phyloP scores from a whole-genome alignment of 2,888 invertebrate genomes.

The Arge pagana region DNA sequence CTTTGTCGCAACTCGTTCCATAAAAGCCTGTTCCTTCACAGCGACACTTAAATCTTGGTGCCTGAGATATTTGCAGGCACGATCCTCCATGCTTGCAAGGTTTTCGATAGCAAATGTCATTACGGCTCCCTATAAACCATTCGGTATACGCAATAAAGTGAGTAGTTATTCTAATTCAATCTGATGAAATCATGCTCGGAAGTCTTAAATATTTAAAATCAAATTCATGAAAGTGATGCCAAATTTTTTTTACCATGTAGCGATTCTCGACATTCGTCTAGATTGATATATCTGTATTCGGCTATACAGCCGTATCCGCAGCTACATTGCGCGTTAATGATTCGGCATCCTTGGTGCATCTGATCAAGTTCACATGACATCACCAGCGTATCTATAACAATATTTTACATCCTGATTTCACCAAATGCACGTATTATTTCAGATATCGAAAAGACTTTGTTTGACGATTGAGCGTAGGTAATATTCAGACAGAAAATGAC shows the following conservation, averaged over 20 bases:
- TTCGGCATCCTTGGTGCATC: constrained; percentile 68
- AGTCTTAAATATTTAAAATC: constrained; percentile 11
- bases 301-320: constrained; percentile 71
- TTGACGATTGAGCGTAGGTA: too few species aligned
- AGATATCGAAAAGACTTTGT: too few species aligned
- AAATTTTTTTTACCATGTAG: constrained; percentile 62
- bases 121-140: constrained; percentile 55
- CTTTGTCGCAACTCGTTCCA: constrained; percentile 72
- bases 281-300: constrained; percentile 67
- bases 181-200: constrained; percentile 1
- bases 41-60: constrained; percentile 70
- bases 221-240: background rate
- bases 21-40: constrained; percentile 78
- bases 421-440: too few species aligned
- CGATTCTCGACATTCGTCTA: constrained; percentile 67
- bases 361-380: constrained; percentile 66
- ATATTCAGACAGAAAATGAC: too few species aligned
- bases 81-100: constrained; percentile 70
- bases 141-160: background rate
- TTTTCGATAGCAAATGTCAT: constrained; percentile 68
- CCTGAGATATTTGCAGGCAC: constrained; percentile 70
- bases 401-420: too few species aligned
- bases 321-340: constrained; percentile 65
- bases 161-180: background rate
- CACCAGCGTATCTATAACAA: too few species aligned